Percentiles rank a stretch among this genome's conserved stretches.
phyloP scores from a whole-genome alignment of 2,888 invertebrate species.

The Drosophila paramelanica region DNA sequence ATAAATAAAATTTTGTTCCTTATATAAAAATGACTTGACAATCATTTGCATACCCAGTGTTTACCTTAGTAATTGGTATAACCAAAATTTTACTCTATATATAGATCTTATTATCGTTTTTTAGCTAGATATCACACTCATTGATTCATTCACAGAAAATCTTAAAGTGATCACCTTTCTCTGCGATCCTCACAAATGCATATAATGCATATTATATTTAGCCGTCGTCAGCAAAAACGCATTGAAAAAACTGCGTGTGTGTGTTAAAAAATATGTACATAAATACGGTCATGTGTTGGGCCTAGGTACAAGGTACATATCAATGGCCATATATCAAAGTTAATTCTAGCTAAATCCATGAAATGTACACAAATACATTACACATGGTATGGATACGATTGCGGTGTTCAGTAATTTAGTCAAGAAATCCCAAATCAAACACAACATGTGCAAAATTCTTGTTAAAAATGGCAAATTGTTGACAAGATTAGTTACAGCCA shows the following conservation, averaged over 20 bases:
- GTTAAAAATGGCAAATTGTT: slow-evolving; percentile 9
- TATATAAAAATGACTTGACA: too few relatives aligned
- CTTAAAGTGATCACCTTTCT: not conserved
- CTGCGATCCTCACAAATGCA: not conserved
- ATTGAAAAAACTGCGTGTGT: not conserved
- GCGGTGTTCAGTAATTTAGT: slow-evolving; percentile 1
- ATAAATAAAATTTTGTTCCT: too few relatives aligned
- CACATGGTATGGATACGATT: slow-evolving; percentile 2
- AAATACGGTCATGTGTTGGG: not conserved
- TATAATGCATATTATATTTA: too few relatives aligned
- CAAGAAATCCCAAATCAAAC: slow-evolving; percentile 20
- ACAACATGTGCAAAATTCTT: slow-evolving; percentile 25
- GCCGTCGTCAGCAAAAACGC: not conserved
- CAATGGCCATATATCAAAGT: not conserved
- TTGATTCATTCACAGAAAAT: too few relatives aligned
- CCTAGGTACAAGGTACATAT: not conserved
- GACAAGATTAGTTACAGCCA: slow-evolving; percentile 28
- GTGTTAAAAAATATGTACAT: not conserved
- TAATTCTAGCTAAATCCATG: not conserved
- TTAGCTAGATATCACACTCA: too few relatives aligned
- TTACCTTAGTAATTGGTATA: too few relatives aligned
- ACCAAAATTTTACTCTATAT: too few relatives aligned
- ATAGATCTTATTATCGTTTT: too few relatives aligned
- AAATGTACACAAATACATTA: slow-evolving; percentile 6
- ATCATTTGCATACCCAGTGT: too few relatives aligned